phyloP scores from a whole-genome alignment of 2,888 invertebrate species.

The Fissipunctia ypsillon region DNA sequence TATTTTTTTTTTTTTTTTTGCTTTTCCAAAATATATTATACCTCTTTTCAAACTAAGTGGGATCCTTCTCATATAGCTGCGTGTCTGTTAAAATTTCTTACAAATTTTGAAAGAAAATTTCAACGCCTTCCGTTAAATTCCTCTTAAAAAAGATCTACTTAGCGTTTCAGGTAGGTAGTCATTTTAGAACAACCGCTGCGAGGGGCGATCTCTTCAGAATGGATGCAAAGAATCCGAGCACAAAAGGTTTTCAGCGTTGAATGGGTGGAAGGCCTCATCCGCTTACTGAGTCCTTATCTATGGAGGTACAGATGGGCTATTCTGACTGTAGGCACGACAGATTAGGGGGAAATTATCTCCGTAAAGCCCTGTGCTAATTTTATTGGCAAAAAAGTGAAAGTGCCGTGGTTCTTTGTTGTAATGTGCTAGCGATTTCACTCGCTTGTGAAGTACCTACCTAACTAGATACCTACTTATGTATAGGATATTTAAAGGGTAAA shows the following conservation, averaged over 20 bases:
- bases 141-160: conserved; percentile 18
- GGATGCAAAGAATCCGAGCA: conserved; percentile 44
- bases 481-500: not conserved
- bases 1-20: not conserved
- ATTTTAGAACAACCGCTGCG: conserved; percentile 40
- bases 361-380: conserved; percentile 11
- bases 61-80: not conserved
- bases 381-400: conserved; percentile 10
- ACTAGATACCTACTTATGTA: not conserved
- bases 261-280: conserved; percentile 39
- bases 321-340: conserved; percentile 36
- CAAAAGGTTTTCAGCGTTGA: conserved; percentile 59
- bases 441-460: not conserved
- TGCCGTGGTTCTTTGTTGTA: conserved; percentile 16
- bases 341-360: conserved; percentile 51
- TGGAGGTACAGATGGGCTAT: conserved; percentile 45
- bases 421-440: not conserved
- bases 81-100: not conserved
- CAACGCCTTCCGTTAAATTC: conserved; percentile 25
- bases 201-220: conserved; percentile 30
- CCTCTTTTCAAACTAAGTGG: not conserved
- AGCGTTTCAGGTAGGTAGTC: conserved; percentile 43
- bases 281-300: conserved; percentile 61
- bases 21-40: not conserved
- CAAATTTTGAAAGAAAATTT: not conserved